Conservation (phyloP, 2,888 invertebrate genomes). For the Dicycla oo region DNA sequence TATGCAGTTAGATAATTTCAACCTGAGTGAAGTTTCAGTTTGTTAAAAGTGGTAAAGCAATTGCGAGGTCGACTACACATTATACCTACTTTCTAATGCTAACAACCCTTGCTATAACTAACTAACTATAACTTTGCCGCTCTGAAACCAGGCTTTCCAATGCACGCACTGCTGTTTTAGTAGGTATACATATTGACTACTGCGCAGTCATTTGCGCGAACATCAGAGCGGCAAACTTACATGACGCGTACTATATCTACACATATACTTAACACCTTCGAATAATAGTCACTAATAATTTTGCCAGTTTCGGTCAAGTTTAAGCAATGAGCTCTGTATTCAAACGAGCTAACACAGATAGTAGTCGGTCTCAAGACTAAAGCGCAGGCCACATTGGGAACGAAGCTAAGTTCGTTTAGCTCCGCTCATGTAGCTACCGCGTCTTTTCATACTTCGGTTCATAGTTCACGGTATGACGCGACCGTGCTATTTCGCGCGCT, state of each 20-base stretch:
- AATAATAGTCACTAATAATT: constrained; percentile 13
- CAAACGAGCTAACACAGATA: constrained; percentile 33
- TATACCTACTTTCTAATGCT: neutral
- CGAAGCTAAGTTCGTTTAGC: too few species aligned
- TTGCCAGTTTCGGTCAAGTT: constrained; percentile 31
- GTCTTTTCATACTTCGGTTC: too few species aligned
- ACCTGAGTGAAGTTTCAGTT: neutral
- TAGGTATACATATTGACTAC: too few species aligned
- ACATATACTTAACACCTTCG: neutral
- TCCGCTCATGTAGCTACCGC: too few species aligned
- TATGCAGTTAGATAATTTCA: neutral
- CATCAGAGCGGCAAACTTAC: too few species aligned
- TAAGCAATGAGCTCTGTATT: constrained; percentile 4
- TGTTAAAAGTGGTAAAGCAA: neutral
- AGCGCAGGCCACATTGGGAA: too few species aligned
- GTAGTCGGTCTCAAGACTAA: neutral
- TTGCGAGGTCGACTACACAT: neutral
- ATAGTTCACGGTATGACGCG: too few species aligned
- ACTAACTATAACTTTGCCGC: too few species aligned
- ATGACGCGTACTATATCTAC: too few species aligned
- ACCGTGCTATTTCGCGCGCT: neutral
- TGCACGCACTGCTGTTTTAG: too few species aligned
- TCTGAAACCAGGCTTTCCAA: too few species aligned
- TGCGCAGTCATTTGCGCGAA: too few species aligned
- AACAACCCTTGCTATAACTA: neutral